Conservation (phyloP, 2,888 invertebrate species). For the Muschampia plurimacula region DNA sequence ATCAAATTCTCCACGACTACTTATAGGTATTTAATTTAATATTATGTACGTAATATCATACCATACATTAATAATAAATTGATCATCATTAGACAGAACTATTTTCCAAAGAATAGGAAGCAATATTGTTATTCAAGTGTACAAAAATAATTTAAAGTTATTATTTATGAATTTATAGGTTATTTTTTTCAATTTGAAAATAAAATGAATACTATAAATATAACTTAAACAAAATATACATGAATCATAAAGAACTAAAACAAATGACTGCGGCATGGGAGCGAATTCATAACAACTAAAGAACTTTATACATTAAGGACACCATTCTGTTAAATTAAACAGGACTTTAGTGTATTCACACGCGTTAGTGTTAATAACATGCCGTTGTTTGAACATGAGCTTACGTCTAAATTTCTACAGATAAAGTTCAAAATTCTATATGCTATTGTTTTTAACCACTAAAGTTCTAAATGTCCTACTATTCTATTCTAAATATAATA, state of each 20-base stretch:
- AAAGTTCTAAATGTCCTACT: too few species aligned
- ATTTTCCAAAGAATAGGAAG: too few species aligned
- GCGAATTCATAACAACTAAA: conserved; percentile 2
- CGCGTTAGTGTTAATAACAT: neutral
- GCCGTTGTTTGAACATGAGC: neutral
- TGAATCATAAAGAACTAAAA: neutral
- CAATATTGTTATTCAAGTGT: too few species aligned
- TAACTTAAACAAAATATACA: neutral
- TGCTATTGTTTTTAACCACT: too few species aligned
- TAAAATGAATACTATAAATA: neutral
- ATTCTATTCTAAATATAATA: too few species aligned
- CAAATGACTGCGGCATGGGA: conserved; percentile 3
- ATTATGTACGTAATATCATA: too few species aligned
- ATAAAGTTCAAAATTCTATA: neutral
- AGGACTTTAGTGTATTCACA: conserved; percentile 6
- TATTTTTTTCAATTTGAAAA: neutral
- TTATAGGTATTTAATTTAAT: neutral
- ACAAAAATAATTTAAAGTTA: too few species aligned
- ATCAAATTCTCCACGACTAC: conserved; percentile 10
- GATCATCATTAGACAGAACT: too few species aligned
- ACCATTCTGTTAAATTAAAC: conserved; percentile 15
- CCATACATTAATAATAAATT: too few species aligned
- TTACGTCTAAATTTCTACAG: conserved; percentile 26
- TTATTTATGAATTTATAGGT: neutral
- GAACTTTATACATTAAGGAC: conserved; percentile 18